phyloP scores from a whole-genome alignment of 2,113 vertebrate genomes.

The Crotalus viridis region DNA sequence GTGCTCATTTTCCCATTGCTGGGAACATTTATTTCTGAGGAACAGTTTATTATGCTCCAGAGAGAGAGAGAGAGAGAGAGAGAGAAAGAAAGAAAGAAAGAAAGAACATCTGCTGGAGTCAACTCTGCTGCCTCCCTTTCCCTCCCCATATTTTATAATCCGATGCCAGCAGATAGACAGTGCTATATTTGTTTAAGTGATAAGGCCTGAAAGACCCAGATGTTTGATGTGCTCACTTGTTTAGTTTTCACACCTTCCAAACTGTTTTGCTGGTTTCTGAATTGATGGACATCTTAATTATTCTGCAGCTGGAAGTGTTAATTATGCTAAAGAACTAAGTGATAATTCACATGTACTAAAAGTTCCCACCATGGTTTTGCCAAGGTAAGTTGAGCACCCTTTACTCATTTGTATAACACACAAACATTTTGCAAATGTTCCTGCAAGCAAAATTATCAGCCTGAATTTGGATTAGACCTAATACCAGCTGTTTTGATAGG shows the following conservation, averaged over 20 bases:
- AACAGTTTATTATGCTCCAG: background rate
- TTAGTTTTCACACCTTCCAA: constrained; percentile 55
- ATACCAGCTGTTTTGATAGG: background rate
- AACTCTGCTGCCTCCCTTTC: background rate
- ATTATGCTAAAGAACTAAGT: constrained; percentile 49
- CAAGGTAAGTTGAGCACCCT: constrained; percentile 40
- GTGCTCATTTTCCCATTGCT: background rate
- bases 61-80: background rate
- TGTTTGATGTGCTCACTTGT: constrained; percentile 31
- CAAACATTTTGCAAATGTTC: constrained; percentile 34
- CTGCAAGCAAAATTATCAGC: constrained; percentile 21
- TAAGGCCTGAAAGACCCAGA: background rate
- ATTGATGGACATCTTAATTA: constrained; percentile 72
- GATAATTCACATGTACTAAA: constrained; percentile 67
- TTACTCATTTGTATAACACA: constrained; percentile 39
- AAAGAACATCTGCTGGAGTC: background rate
- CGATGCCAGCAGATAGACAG: background rate
- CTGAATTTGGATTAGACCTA: constrained; percentile 5
- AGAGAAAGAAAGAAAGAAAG: background rate
- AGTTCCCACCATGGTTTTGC: constrained; percentile 47
- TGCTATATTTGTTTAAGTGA: background rate
- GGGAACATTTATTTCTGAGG: background rate
- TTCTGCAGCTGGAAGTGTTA: constrained; percentile 65
- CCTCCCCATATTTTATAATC: background rate
- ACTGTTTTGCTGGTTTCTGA: constrained; percentile 59